phyloP scores from a whole-genome alignment of 2,113 vertebrate genomes.

The Aix galericulata region DNA sequence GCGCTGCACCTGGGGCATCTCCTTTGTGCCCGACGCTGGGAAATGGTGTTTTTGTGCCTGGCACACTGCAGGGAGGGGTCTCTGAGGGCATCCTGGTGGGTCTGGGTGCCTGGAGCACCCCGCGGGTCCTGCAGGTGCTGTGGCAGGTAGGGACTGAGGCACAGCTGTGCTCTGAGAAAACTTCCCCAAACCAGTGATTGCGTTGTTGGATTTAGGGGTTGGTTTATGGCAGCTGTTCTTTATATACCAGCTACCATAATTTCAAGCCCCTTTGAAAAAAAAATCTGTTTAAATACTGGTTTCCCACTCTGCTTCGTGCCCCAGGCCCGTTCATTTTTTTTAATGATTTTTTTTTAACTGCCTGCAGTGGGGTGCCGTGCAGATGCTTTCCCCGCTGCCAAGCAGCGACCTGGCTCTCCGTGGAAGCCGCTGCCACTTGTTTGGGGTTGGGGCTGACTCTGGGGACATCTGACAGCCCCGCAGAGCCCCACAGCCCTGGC shows the following conservation, averaged over 20 bases:
- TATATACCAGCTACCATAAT: neutral
- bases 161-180: neutral
- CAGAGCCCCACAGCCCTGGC: neutral
- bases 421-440: accelerated
- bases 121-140: neutral
- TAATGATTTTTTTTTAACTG: neutral
- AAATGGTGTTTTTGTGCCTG: accelerated
- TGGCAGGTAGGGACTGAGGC: neutral
- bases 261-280: neutral
- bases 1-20: accelerated
- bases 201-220: neutral
- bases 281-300: accelerated
- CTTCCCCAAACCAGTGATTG: accelerated
- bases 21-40: neutral
- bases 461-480: accelerated
- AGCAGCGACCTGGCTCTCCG: accelerated
- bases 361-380: accelerated
- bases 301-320: neutral
- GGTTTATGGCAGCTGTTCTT: neutral
- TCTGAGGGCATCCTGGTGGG: accelerated
- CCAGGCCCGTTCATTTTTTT: neutral
- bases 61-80: accelerated
- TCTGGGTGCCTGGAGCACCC: neutral
- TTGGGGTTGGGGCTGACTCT: accelerated
- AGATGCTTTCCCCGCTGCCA: neutral